Evolutionary conservation across 2,797 vertebrate species (phyloP).

Genomic region (Choloepus didactylus): DNA sequence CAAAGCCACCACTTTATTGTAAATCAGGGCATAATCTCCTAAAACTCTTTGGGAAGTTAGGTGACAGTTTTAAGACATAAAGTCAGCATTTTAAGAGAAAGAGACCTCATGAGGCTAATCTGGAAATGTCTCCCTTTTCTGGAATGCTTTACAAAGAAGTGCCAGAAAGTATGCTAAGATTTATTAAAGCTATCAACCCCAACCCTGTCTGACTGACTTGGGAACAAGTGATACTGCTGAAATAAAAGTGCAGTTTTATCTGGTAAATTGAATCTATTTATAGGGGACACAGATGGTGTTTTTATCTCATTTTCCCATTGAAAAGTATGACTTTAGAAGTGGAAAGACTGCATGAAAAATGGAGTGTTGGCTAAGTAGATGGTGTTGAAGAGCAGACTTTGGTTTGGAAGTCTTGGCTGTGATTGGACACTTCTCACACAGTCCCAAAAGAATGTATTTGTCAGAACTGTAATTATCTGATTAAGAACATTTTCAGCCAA

Average conservation of each 20-base stretch:
- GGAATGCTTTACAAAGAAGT: constrained; percentile 36
- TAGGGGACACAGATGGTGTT: constrained; percentile 79
- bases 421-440: constrained; percentile 15
- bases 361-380: constrained; percentile 62
- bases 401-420: constrained; percentile 67
- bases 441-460: constrained; percentile 42
- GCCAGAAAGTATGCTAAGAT: constrained; percentile 18
- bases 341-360: constrained; percentile 62
- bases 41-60: constrained; percentile 22
- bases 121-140: not conserved
- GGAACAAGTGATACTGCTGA: constrained; percentile 53
- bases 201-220: not conserved
- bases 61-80: not conserved
- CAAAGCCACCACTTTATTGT: not conserved
- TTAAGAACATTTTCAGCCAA: constrained; percentile 59
- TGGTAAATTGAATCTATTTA: constrained; percentile 67
- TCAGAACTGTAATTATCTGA: constrained; percentile 42
- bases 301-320: constrained; percentile 78
- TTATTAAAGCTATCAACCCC: constrained; percentile 13
- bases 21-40: not conserved
- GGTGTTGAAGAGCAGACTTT: constrained; percentile 65
- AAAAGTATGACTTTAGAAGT: constrained; percentile 76
- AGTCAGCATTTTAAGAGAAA: not conserved
- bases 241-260: constrained; percentile 66
- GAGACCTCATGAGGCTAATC: not conserved